These are phyloP conservation scores for Zelostemma sp. DNA, from an alignment of 1,140 invertebrate species.

Conservation along the genomic window DNA sequence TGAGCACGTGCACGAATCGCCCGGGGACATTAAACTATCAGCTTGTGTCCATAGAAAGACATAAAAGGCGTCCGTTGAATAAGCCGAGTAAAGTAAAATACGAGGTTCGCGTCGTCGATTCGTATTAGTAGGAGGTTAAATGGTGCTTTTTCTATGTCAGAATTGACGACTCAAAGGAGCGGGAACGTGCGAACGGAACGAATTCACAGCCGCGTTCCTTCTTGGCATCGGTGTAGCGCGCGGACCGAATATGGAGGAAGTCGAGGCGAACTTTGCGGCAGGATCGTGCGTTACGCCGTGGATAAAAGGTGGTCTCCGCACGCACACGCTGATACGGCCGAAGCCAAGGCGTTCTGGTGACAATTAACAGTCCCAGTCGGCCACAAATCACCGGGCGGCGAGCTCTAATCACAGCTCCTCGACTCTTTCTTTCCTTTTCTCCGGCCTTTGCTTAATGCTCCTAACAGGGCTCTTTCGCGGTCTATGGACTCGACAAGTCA, in stretches of 20 bases:
- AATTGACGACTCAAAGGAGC: constrained; percentile 39
- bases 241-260: constrained; percentile 37
- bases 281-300: constrained; percentile 43
- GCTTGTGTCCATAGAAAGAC: constrained; percentile 40
- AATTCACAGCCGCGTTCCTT: constrained; percentile 32
- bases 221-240: constrained; percentile 1
- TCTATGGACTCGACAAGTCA: neutral
- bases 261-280: constrained; percentile 17
- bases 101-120: constrained; percentile 23
- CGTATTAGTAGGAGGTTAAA: constrained; percentile 40
- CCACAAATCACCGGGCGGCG: constrained; percentile 62
- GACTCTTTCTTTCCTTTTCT: constrained; percentile 20
- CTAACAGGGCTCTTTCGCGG: constrained; percentile 1
- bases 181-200: constrained; percentile 40
- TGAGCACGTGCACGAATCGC: neutral
- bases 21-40: constrained; percentile 20
- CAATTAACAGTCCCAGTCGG: constrained; percentile 60
- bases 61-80: constrained; percentile 26
- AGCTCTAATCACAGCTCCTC: constrained; percentile 59
- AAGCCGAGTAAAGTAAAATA: neutral
- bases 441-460: constrained; percentile 3
- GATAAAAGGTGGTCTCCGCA: constrained; percentile 50
- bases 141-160: constrained; percentile 33
- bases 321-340: constrained; percentile 15
- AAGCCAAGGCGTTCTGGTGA: constrained; percentile 52